These are phyloP conservation scores for Sternarchorhynchus goeldii DNA, from an alignment of 2,797 vertebrate genomes.

Conservation along the genomic window DNA sequence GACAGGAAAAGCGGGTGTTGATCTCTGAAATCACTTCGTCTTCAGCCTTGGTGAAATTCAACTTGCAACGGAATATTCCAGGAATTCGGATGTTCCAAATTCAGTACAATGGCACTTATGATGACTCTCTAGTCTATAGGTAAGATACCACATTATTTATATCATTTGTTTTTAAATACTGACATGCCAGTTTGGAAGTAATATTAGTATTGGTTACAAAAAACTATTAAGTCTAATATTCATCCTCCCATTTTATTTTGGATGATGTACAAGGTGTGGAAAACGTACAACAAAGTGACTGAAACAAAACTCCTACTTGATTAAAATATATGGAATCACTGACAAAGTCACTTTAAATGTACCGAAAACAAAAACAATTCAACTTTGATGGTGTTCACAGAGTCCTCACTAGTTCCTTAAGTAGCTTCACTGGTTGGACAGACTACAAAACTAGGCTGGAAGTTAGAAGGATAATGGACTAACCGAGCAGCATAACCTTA, in stretches of 20 bases:
- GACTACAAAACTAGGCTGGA: neutral
- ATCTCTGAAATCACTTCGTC: slow-evolving; percentile 91
- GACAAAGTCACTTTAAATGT: neutral
- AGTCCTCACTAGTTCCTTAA: neutral
- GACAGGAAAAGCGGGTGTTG: slow-evolving; percentile 92
- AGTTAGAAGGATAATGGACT: neutral
- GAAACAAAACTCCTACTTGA: neutral
- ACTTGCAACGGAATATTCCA: slow-evolving; percentile 97
- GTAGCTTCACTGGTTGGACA: neutral
- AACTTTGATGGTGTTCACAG: neutral
- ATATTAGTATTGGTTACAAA: neutral
- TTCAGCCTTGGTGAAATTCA: slow-evolving; percentile 92
- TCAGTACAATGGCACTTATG: slow-evolving; percentile 97
- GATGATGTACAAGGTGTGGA: neutral
- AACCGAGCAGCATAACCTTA: slow-evolving; percentile 4
- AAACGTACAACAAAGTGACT: slow-evolving; percentile 3
- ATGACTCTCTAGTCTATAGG: slow-evolving; percentile 99
- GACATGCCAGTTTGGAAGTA: neutral
- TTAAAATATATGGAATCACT: neutral
- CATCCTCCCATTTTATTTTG: slow-evolving; percentile 8
- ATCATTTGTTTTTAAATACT: neutral
- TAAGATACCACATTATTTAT: slow-evolving; percentile 63
- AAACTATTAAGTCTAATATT: neutral
- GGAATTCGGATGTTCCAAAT: slow-evolving; percentile 99
- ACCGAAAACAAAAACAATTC: slow-evolving; percentile 2